These are phyloP conservation scores for Rotaria socialis DNA, from an alignment of 2,888 invertebrate species.

Conservation along the genomic window DNA sequence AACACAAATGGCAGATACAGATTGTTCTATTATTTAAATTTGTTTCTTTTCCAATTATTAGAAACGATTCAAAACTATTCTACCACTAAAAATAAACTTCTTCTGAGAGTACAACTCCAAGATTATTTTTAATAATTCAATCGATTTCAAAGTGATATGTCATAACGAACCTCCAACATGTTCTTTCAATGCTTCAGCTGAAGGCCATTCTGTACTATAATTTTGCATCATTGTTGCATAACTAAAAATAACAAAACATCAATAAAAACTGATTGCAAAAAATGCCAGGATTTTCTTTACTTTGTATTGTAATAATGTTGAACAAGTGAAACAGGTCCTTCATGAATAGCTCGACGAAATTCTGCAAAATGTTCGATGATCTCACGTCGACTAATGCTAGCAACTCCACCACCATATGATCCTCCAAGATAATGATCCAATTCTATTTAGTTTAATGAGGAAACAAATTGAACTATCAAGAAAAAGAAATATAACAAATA, in stretches of 20 bases:
- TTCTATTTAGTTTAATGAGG: neutral
- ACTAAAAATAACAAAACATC: neutral
- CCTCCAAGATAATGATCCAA: neutral
- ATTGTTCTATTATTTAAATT: too few relatives aligned
- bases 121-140: too few relatives aligned
- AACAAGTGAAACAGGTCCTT: slow-evolving; percentile 10
- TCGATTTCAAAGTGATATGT: neutral
- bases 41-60: too few relatives aligned
- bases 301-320: slow-evolving; percentile 22
- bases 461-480: neutral
- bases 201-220: slow-evolving; percentile 34
- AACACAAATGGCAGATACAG: too few relatives aligned
- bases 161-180: slow-evolving; percentile 5
- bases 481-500: too few relatives aligned
- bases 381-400: neutral
- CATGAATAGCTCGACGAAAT: slow-evolving; percentile 27
- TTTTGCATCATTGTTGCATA: slow-evolving; percentile 18
- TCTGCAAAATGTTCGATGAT: slow-evolving; percentile 26
- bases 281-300: slow-evolving; percentile 53
- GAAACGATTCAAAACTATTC: too few relatives aligned
- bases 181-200: neutral
- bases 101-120: too few relatives aligned
- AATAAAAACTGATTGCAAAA: neutral
- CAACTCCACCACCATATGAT: neutral
- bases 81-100: too few relatives aligned